phyloP scores from a whole-genome alignment of 1,140 invertebrate species.

The Bombus confusus region DNA sequence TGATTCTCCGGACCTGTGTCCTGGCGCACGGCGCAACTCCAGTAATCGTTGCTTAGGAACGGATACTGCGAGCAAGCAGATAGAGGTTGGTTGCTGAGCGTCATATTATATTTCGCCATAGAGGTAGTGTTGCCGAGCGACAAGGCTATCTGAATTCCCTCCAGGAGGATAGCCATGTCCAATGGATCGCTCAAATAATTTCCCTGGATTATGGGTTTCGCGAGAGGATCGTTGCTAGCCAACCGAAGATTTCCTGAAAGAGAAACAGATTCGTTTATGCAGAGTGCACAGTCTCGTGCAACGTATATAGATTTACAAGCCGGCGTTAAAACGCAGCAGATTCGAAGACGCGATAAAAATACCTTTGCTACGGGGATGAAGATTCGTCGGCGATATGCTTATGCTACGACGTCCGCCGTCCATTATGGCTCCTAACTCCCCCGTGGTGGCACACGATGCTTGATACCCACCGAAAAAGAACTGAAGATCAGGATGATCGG shows the following conservation, averaged over 20 bases:
- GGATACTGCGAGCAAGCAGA: slow-evolving; percentile 84
- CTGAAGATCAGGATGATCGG: slow-evolving; percentile 86
- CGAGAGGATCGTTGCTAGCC: slow-evolving; percentile 83
- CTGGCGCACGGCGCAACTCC: slow-evolving; percentile 89
- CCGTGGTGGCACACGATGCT: slow-evolving; percentile 84
- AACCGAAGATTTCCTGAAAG: slow-evolving; percentile 73
- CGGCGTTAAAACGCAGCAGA: not conserved
- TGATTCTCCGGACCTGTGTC: slow-evolving; percentile 92
- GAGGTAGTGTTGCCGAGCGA: slow-evolving; percentile 78
- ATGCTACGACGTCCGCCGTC: slow-evolving; percentile 84
- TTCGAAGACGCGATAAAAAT: not conserved
- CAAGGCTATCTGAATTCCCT: slow-evolving; percentile 81
- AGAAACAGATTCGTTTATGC: not conserved
- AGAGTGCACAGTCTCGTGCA: not conserved
- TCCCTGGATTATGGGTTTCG: slow-evolving; percentile 84
- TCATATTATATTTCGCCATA: slow-evolving; percentile 81
- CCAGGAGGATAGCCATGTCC: slow-evolving; percentile 79
- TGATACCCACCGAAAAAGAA: slow-evolving; percentile 87
- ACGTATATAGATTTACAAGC: too few species aligned
- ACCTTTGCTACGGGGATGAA: slow-evolving; percentile 84
- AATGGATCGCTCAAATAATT: slow-evolving; percentile 83
- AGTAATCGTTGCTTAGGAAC: slow-evolving; percentile 89
- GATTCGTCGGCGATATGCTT: slow-evolving; percentile 79
- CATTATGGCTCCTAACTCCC: slow-evolving; percentile 80
- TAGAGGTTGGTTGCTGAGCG: slow-evolving; percentile 77